Conservation (phyloP, 1,140 invertebrate species). For the Acromyrmex echinatior region DNA sequence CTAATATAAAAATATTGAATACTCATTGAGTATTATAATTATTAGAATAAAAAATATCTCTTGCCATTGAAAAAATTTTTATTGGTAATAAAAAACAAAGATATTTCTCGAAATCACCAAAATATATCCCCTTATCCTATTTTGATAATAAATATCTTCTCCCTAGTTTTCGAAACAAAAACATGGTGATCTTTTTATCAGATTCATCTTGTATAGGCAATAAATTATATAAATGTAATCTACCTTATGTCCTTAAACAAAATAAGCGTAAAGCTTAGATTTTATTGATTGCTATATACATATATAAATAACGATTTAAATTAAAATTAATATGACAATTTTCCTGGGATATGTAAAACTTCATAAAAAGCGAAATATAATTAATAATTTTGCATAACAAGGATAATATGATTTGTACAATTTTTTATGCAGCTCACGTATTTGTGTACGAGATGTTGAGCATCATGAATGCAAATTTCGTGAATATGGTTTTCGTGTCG, state of each 20-base stretch:
- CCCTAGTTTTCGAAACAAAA: too few relatives aligned
- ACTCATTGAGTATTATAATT: too few relatives aligned
- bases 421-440: constrained; percentile 52
- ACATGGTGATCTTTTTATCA: too few relatives aligned
- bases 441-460: background rate
- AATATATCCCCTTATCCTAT: too few relatives aligned
- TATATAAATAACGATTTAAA: background rate
- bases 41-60: too few relatives aligned
- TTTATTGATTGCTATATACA: background rate
- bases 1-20: too few relatives aligned
- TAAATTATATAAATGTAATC: background rate
- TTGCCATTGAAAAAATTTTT: too few relatives aligned
- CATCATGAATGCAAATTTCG: constrained; percentile 56
- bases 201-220: background rate
- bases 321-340: background rate
- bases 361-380: constrained; percentile 3
- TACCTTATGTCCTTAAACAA: background rate
- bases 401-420: background rate
- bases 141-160: too few relatives aligned
- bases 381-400: constrained; percentile 52
- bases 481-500: constrained; percentile 38
- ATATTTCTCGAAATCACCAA: too few relatives aligned
- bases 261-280: background rate
- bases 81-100: too few relatives aligned
- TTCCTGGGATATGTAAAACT: background rate